A percentile compares a stretch with the other conserved stretches of the same genome.
phyloP scores from a whole-genome alignment of 2,888 invertebrate species.

The Tachina grossa region DNA sequence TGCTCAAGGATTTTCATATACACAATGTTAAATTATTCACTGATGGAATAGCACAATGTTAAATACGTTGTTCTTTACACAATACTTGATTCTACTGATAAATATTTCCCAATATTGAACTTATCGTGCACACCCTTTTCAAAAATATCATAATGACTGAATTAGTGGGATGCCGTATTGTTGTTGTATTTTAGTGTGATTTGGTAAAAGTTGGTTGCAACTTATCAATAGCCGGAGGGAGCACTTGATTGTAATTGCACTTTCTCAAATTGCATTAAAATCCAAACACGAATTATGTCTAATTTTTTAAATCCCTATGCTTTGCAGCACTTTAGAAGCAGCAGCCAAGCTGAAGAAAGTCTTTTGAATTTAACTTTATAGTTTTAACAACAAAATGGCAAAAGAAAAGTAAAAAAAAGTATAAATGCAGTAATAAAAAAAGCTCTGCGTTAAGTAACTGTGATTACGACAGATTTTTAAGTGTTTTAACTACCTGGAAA shows the following conservation, averaged over 20 bases:
- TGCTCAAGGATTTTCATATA: no score
- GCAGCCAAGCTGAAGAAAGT: neutral
- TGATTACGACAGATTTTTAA: constrained; percentile 43
- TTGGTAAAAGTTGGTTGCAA: neutral
- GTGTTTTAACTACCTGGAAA: constrained; percentile 31
- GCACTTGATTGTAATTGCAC: constrained; percentile 59
- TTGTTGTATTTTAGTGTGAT: constrained; percentile 2
- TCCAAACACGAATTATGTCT: constrained; percentile 58
- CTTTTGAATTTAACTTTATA: constrained; percentile 10
- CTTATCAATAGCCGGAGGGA: constrained; percentile 55
- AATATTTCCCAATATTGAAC: neutral
- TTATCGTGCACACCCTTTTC: neutral
- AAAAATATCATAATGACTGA: neutral
- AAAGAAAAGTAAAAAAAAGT: neutral
- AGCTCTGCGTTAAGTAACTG: constrained; percentile 18
- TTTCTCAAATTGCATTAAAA: constrained; percentile 59
- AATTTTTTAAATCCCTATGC: constrained; percentile 54
- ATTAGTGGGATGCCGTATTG: constrained; percentile 5
- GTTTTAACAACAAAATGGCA: constrained; percentile 26
- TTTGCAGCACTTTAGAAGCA: constrained; percentile 11
- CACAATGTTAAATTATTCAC: no score
- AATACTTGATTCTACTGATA: no score
- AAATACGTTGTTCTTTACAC: no score
- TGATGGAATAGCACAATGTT: no score
- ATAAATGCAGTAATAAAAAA: neutral